Evolutionary conservation across 2,888 invertebrate species (phyloP), one percentile per base, ranked within the genome.

Genomic region (Unio pictorum): DNA sequence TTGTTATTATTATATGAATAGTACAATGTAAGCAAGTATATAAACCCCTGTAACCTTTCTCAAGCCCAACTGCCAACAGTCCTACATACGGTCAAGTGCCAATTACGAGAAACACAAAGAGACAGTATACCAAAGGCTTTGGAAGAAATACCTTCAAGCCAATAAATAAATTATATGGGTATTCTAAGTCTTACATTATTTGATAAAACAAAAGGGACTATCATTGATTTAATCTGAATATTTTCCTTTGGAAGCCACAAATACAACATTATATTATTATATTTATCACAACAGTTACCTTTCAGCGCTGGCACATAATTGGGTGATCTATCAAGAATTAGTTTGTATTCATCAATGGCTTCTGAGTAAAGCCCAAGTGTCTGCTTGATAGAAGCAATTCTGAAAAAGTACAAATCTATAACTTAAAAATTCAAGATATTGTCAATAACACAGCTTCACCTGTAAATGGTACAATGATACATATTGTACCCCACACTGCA

Each of bases 301-400:
- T 95, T 95, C 26, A 95, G 88, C 2, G 94, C 95, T 1, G 94
- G 94, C 11, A 95, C 91, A 85, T 94, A 94, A 69, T 91, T 90
- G 3, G 92, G 91, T 79, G 93, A 91, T 11, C 90, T 88, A 3
- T 88, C 81, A 15, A 95, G 89, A 67, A 95, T 91, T 26, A 90
- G 87, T 75, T 92, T 91, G 85, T 94, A 97, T 76, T 94, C 93
- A 17, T 87, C 86, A 79, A 94, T 93, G 5, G 97, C 95, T 85
- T 95, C 95, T 23, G 92, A 90, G 90, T 93, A 94, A 81, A 94
- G 92, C 23, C 94, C 94, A 69, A 95, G 90, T 60, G 92, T 90
- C 90, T 92, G 88, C 70, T 89, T 89, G 59, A 90, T 89, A 62
- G 81, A 84, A 11, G 90, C 90, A 56, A 90, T 87, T 75, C 90